Evolutionary conservation across 2,797 vertebrate species (phyloP).

Genomic region (Gymnoscopelus microlampas): DNA sequence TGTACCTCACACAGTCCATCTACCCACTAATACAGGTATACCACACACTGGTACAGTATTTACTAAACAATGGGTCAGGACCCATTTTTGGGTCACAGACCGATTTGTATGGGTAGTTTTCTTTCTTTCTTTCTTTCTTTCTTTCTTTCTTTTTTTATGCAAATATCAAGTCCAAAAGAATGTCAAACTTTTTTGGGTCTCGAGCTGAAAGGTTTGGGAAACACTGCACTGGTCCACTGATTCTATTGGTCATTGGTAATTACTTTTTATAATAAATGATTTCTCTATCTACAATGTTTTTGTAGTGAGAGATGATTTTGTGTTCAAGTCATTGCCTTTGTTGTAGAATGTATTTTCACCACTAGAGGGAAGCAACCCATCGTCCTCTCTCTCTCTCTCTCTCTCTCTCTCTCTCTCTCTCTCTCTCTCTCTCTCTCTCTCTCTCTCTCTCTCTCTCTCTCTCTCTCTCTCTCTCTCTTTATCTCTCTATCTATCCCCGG

Average conservation of each 20-base stretch:
- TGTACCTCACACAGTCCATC: conserved; percentile 50
- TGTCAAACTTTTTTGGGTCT: no score
- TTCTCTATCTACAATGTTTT: background rate
- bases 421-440: background rate
- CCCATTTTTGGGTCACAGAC: background rate
- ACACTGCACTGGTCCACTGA: no score
- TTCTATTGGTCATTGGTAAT: no score
- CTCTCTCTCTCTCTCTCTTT: background rate
- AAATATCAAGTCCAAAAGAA: no score
- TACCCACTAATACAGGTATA: conserved; percentile 67
- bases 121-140: no score
- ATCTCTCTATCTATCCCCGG: background rate
- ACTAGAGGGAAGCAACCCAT: conserved; percentile 51
- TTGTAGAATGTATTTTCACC: conserved; percentile 31
- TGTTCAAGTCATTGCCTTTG: background rate
- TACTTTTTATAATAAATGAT: background rate
- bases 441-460: background rate
- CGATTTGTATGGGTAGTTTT: no score
- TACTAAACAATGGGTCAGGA: no score
- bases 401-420: background rate
- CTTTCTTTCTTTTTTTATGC: no score
- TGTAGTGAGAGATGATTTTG: background rate
- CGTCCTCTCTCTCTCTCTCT: background rate
- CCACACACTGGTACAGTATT: conserved; percentile 53
- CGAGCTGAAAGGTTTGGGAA: no score